phyloP scores from a whole-genome alignment of 2,113 vertebrate species.

The Prochilodus magdalenae region DNA sequence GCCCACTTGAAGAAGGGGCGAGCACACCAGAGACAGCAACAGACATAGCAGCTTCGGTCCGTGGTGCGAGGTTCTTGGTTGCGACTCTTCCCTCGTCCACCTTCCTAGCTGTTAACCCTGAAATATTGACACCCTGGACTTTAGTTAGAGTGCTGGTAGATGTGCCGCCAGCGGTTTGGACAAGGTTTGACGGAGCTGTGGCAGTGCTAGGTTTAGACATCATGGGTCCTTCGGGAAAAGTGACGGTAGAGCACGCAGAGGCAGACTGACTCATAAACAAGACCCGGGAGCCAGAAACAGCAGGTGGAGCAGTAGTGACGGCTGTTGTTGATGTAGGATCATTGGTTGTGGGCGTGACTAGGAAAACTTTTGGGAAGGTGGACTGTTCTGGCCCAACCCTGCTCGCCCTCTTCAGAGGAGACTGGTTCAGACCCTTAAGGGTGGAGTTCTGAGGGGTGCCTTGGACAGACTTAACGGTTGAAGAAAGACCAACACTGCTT shows the following conservation, averaged over 20 bases:
- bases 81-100: slow-evolving; percentile 53
- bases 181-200: slow-evolving; percentile 72
- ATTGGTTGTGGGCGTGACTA: slow-evolving; percentile 81
- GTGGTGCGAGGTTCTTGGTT: slow-evolving; percentile 43
- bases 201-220: slow-evolving; percentile 44
- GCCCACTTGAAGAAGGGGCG: slow-evolving; percentile 16
- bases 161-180: slow-evolving; percentile 77
- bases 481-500: slow-evolving; percentile 63
- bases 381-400: slow-evolving; percentile 66
- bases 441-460: slow-evolving; percentile 61
- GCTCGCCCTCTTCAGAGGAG: slow-evolving; percentile 68
- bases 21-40: slow-evolving; percentile 43
- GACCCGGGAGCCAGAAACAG: slow-evolving; percentile 77
- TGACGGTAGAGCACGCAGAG: slow-evolving; percentile 57
- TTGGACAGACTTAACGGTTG: slow-evolving; percentile 63
- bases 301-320: slow-evolving; percentile 69
- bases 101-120: slow-evolving; percentile 73
- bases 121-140: slow-evolving; percentile 68
- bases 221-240: slow-evolving; percentile 58
- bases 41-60: slow-evolving; percentile 61
- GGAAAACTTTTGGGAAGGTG: slow-evolving; percentile 82
- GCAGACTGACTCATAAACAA: slow-evolving; percentile 82
- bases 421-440: slow-evolving; percentile 60
- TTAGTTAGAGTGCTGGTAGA: slow-evolving; percentile 72
- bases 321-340: slow-evolving; percentile 68